These are phyloP conservation scores for Hirundo rustica DNA, from an alignment of 2,797 vertebrate species.

Conservation along the genomic window DNA sequence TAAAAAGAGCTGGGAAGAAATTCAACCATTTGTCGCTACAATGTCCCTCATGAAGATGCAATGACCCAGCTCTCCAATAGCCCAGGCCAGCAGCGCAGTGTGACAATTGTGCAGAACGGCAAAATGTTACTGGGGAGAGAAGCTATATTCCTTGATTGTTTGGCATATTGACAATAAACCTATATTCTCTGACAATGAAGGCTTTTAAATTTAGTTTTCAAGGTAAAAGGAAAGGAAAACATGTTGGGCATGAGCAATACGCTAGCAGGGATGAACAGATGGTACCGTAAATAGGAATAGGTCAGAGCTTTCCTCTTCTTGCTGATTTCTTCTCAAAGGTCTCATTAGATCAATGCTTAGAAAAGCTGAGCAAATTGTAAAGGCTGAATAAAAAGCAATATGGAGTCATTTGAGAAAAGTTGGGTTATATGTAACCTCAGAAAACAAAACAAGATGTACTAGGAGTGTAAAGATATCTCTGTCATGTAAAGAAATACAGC, in stretches of 20 bases:
- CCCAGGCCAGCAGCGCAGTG: neutral
- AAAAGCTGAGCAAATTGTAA: neutral
- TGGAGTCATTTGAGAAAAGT: neutral
- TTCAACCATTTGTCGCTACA: neutral
- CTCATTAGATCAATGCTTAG: neutral
- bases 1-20: neutral
- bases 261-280: neutral
- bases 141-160: neutral
- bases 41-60: neutral
- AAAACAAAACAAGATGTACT: neutral
- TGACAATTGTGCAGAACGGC: neutral
- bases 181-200: neutral
- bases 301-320: neutral
- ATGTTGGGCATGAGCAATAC: neutral
- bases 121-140: neutral
- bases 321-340: neutral
- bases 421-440: neutral
- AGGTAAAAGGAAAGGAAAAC: neutral
- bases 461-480: neutral
- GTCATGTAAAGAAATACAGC: neutral
- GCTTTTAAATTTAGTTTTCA: slow-evolving; percentile 7
- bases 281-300: neutral
- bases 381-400: neutral
- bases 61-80: neutral
- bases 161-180: neutral